phyloP scores from a whole-genome alignment of 2,113 vertebrate genomes.

The Naja naja region DNA sequence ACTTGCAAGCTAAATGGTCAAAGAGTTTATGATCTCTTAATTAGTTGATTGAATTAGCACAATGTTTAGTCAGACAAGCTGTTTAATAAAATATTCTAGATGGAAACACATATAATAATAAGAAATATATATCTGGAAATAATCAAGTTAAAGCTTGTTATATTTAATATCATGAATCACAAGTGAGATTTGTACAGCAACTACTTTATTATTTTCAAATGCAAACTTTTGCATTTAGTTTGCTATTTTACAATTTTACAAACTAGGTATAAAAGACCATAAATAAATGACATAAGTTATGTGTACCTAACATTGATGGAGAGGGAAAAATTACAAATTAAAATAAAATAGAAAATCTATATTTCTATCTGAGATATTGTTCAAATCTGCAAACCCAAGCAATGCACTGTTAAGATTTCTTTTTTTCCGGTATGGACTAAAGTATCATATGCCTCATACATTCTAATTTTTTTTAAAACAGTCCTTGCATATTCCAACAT shows the following conservation, averaged over 20 bases:
- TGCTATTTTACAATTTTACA: conserved; percentile 98
- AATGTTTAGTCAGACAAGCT: not conserved
- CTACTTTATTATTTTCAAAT: conserved; percentile 97
- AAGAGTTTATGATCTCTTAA: not conserved
- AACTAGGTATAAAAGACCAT: conserved; percentile 99
- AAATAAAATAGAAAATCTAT: conserved; percentile 87
- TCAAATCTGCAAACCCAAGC: conserved; percentile 78
- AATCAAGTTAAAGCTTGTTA: not conserved
- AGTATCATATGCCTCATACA: conserved; percentile 89
- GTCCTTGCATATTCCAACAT: conserved; percentile 93
- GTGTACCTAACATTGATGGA: conserved; percentile 91
- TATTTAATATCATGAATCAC: conserved; percentile 12
- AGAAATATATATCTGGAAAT: not conserved
- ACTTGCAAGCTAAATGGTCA: not conserved
- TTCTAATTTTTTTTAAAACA: conserved; percentile 87
- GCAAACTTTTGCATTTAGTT: conserved; percentile 91
- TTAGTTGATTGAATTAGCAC: not conserved
- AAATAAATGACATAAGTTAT: conserved; percentile 99
- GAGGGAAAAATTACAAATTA: conserved; percentile 76
- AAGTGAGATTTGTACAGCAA: conserved; percentile 76
- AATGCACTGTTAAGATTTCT: conserved; percentile 73
- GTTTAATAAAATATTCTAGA: not conserved
- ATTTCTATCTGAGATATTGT: conserved; percentile 80
- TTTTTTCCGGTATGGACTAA: conserved; percentile 79
- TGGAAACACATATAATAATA: not conserved